Base-by-base conservation (phyloP, 2,113 vertebrate genomes). In the Pleuronectes platessa region DNA sequence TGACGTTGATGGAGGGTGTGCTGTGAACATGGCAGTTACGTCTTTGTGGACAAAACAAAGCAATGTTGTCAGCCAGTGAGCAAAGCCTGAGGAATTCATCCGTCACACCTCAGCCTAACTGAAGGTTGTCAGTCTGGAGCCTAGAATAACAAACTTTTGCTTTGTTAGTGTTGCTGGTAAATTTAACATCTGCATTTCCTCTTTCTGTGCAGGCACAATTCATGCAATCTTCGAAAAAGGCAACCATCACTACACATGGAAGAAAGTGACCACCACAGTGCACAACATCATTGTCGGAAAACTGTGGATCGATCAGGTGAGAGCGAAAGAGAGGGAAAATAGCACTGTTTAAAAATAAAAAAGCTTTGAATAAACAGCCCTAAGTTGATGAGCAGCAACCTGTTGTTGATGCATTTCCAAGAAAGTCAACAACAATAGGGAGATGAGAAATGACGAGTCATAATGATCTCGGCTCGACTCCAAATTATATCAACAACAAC, bases 211-310 rank as follows among this genome's bases (percentile, higher is more conserved):
- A 99, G 98, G 98, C 58, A 97, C 96, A 64, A 99, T 99, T 90
- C 98, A 99, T 68, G 98, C 97, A 64, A 91, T 96, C 82, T 99
- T 98, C 91, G 95, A 96, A 40, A 96, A 96, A 17, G 93, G 96
- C 0, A 95, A 96, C 89, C 94, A 98, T 91, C 97, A 99, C 90
- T 99, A 99, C 91, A 96, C 96, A 0, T 99, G 98, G 98, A 99
- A 99, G 71, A 99, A 99, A 66, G 98, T 99, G 47, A 99, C 96
- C 20, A 99, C 97, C 21, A 99, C 98, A 0, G 98, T 99, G 61
- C 98, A 99, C 92, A 99, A 99, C 93, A 99, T 99, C 84, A 99
- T 99, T 0, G 98, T 99, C 24, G 98, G 98, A 66, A 99, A 99
- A 71, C 87, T 99, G n/a, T 99, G 98, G 98, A 99, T 99, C 53